Conservation (phyloP, 2,797 vertebrate species). For the Tamandua tetradactyla region DNA sequence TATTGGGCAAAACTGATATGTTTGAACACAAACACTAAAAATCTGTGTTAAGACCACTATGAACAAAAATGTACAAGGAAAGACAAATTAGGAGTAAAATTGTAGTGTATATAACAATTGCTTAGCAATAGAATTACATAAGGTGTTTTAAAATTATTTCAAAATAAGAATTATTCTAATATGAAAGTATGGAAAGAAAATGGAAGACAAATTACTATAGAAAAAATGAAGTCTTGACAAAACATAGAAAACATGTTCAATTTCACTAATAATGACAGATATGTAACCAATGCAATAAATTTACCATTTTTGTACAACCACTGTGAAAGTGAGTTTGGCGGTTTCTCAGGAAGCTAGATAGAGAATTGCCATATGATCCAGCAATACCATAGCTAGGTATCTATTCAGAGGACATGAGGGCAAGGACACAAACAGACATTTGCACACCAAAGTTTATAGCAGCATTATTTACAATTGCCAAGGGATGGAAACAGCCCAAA, state of each 20-base stretch:
- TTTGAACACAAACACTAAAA: conserved; percentile 6
- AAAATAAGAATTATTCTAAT: neutral
- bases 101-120: neutral
- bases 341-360: no score
- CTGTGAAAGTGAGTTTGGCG: no score
- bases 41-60: neutral
- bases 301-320: no score
- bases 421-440: no score
- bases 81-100: neutral
- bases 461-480: no score
- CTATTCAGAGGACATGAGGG: no score
- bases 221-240: neutral
- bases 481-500: no score
- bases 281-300: neutral
- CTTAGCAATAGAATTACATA: neutral
- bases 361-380: no score
- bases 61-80: neutral
- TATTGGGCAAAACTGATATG: neutral
- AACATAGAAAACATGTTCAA: neutral
- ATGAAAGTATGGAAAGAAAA: conserved; percentile 6
- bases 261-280: neutral
- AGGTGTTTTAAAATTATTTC: conserved; percentile 11
- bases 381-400: no score
- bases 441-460: no score
- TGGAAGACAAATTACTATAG: neutral